Base-by-base conservation (phyloP, 1,140 invertebrate genomes). In the Copidosoma floridanum region DNA sequence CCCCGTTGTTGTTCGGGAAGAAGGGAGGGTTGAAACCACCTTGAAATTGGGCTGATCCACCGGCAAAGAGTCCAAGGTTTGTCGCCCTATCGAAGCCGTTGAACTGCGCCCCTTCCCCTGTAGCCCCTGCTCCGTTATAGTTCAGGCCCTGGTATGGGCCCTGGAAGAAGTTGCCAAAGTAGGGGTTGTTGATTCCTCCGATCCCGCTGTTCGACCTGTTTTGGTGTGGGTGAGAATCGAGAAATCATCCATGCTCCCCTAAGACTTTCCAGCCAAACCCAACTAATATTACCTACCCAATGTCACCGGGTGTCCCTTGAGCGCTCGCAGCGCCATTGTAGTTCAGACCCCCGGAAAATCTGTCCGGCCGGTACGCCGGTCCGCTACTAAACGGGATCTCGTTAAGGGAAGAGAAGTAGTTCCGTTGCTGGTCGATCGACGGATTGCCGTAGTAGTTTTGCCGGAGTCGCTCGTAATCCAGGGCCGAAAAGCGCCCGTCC, bases 401-500 rank as follows among this genome's bases (percentile, higher is more conserved):
- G 23, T 61, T 62, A 46, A 61, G 57, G 11, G 27, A 24, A 10
- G 16, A 43, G 32, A 35, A 38, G 26, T 52, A 54, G 20, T 21
- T 59, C 27, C 63, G 63, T 47, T 47, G 55, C 20, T 61, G 51
- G n/a, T 61, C 53, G 11, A 50, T 21, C 6, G 47, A 20, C 29
- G 29, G 35, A 27, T 64, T 52, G 27, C 55, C 57, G 43, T 53
- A 63, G 20, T 53, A 63, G 12, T 63, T 63, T 11, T 63, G 61
- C 8, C 54, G 14, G 5, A 63, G 4, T 11, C 60, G 52, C 40
- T 62, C 60, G 23, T 62, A 62, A 16, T 52, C 60, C 18, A 62
- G 41, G 0, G 60, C 47, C n/a, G 53, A 41, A 32, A 44, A 62
- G 0, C 54, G 46, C 27, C 57, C 52, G 26, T 63, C 43, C 7